phyloP scores from a whole-genome alignment of 2,888 invertebrate species.

The Gisinianus flammeolus region DNA sequence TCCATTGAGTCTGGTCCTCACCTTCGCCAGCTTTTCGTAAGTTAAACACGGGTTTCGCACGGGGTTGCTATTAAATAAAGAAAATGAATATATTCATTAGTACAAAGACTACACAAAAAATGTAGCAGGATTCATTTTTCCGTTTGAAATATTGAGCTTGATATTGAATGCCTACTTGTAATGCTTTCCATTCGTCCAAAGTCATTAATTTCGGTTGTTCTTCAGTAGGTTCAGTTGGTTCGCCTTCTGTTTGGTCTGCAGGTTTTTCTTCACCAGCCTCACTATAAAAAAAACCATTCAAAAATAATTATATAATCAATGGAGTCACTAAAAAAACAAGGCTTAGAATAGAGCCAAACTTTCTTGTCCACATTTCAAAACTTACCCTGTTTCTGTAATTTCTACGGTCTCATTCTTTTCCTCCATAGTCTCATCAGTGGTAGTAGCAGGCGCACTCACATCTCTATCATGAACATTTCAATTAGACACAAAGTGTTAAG shows the following conservation, averaged over 20 bases:
- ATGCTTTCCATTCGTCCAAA: slow-evolving; percentile 91
- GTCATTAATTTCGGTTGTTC: slow-evolving; percentile 75
- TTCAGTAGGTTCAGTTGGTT: slow-evolving; percentile 65
- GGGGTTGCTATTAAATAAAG: slow-evolving; percentile 64
- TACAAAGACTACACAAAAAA: no score
- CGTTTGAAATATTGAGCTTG: not conserved
- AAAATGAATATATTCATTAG: no score
- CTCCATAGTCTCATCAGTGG: slow-evolving; percentile 50
- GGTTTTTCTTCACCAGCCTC: slow-evolving; percentile 55
- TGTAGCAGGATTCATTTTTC: not conserved
- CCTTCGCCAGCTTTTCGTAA: slow-evolving; percentile 93
- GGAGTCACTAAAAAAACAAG: not conserved
- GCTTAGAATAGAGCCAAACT: not conserved
- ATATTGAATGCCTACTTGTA: slow-evolving; percentile 71
- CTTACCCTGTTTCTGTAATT: slow-evolving; percentile 51
- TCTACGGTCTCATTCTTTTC: slow-evolving; percentile 49
- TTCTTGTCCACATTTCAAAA: not conserved
- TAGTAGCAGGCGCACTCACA: slow-evolving; percentile 16
- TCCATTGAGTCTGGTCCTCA: slow-evolving; percentile 89
- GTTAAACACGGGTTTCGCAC: slow-evolving; percentile 86
- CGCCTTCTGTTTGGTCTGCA: slow-evolving; percentile 59
- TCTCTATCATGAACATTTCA: no score
- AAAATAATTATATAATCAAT: slow-evolving; percentile 26
- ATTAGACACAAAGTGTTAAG: no score
- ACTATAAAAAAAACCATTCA: slow-evolving; percentile 49